Conservation (phyloP, 2,797 vertebrate species). For the Trachurus trachurus region DNA sequence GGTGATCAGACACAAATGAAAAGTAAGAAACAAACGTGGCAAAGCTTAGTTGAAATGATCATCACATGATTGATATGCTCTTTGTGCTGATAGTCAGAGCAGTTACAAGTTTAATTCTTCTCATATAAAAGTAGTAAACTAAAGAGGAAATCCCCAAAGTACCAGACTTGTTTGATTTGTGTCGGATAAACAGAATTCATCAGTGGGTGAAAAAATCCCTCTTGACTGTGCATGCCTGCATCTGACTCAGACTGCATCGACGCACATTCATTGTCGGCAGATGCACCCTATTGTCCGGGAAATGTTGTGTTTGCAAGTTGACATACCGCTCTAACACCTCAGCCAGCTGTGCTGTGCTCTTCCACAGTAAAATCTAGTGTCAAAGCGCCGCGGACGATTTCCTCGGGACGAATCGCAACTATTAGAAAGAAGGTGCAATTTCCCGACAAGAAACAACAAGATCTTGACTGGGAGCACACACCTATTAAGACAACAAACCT, state of each 20-base stretch:
- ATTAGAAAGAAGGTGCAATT: constrained; percentile 44
- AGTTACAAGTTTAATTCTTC: not conserved
- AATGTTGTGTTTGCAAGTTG: constrained; percentile 5
- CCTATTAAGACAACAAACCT: constrained; percentile 62
- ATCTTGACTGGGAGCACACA: constrained; percentile 41
- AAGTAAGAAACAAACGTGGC: not conserved
- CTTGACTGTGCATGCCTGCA: constrained; percentile 38
- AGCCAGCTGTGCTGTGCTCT: constrained; percentile 6
- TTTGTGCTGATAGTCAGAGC: not conserved
- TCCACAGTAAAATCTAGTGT: constrained; percentile 9
- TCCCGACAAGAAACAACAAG: constrained; percentile 76
- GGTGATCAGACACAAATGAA: not conserved
- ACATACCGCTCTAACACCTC: constrained; percentile 23
- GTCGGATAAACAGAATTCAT: constrained; percentile 44
- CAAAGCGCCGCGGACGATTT: not conserved
- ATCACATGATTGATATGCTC: not conserved
- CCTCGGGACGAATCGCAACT: constrained; percentile 34
- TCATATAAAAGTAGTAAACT: not conserved
- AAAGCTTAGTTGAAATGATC: not conserved
- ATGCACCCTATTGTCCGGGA: constrained; percentile 47
- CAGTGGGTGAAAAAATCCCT: constrained; percentile 28
- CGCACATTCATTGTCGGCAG: constrained; percentile 17
- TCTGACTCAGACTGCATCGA: constrained; percentile 56
- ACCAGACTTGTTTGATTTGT: constrained; percentile 26
- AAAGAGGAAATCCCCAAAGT: constrained; percentile 31